These are phyloP conservation scores for Mesoligia furuncula DNA, from an alignment of 2,888 invertebrate genomes.

Conservation along the genomic window DNA sequence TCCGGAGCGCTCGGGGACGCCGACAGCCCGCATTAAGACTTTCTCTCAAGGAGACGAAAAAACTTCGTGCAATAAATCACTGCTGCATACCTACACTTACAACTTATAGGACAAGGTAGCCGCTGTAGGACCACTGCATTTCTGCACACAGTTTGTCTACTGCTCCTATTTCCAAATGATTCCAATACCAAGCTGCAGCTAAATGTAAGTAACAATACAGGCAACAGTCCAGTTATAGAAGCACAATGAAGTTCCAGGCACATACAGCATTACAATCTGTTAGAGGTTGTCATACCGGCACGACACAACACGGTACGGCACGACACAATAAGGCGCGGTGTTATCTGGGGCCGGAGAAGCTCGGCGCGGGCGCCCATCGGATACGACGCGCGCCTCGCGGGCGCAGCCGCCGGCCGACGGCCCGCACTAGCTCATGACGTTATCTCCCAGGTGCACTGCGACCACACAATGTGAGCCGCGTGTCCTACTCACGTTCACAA, in stretches of 20 bases:
- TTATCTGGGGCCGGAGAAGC: slow-evolving; percentile 23
- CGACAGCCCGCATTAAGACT: not conserved
- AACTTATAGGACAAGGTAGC: not conserved
- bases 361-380: slow-evolving; percentile 18
- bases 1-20: not conserved
- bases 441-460: slow-evolving; percentile 8
- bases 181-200: not conserved
- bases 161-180: not conserved
- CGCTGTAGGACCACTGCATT: not conserved
- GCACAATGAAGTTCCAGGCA: not conserved
- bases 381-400: not conserved
- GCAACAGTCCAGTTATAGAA: not conserved
- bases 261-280: not conserved
- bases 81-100: no score
- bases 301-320: not conserved
- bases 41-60: not conserved
- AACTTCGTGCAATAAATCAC: no score
- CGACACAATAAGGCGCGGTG: not conserved
- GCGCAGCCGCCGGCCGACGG: not conserved
- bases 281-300: not conserved
- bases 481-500: not conserved
- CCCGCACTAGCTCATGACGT: slow-evolving; percentile 5
- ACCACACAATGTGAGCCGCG: not conserved
- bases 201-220: not conserved
- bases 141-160: not conserved